A percentile compares a stretch with the other conserved stretches of the same genome.
phyloP scores from a whole-genome alignment of 2,797 vertebrate genomes.

The Paedocypris micromegethes region DNA sequence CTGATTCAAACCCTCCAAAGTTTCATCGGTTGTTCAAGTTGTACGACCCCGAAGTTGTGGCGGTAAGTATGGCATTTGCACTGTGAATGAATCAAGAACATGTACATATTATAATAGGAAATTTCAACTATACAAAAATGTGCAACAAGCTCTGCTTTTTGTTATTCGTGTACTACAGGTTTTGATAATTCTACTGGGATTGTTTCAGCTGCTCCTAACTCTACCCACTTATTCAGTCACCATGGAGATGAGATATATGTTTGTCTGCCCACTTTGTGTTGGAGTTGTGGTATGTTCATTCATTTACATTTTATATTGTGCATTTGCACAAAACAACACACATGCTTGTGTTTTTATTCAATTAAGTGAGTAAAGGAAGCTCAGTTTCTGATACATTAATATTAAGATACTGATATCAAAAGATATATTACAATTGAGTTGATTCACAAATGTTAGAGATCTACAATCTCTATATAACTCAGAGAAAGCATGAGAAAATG shows the following conservation, averaged over 20 bases:
- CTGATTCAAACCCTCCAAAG: constrained; percentile 20
- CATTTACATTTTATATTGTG: neutral
- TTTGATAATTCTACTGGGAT: constrained; percentile 61
- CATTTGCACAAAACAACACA: neutral
- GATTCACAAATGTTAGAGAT: too few species aligned
- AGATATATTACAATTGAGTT: too few species aligned
- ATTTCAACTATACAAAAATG: too few species aligned
- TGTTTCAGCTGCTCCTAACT: constrained; percentile 63
- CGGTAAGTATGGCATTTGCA: constrained; percentile 51
- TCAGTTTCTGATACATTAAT: too few species aligned
- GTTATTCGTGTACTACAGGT: constrained; percentile 53
- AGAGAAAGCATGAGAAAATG: too few species aligned
- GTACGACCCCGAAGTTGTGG: constrained; percentile 62
- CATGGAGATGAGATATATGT: constrained; percentile 37
- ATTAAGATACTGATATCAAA: too few species aligned
- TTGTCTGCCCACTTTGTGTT: constrained; percentile 55
- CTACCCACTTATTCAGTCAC: constrained; percentile 46
- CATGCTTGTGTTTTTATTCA: neutral
- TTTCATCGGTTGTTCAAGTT: constrained; percentile 44
- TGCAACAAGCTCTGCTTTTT: neutral
- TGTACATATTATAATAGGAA: too few species aligned
- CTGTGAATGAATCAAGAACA: too few species aligned
- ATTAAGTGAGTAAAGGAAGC: too few species aligned
- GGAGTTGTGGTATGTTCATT: constrained; percentile 60
- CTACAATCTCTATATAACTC: too few species aligned